Conservation (phyloP, 2,888 invertebrate genomes). For the Cephus runcator region DNA sequence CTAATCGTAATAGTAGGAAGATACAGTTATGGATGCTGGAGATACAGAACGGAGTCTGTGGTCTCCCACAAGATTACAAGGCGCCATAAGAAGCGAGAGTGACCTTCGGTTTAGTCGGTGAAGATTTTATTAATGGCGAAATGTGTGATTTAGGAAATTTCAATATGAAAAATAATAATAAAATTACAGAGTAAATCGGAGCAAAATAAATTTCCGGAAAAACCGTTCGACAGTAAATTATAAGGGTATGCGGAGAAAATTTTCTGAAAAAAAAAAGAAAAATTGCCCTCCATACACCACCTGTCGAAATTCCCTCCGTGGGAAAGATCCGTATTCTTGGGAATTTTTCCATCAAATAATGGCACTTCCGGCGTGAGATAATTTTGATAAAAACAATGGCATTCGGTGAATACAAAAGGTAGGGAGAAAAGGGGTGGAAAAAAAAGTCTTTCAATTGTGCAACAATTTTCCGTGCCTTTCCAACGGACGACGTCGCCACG, state of each 20-base stretch:
- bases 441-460: background rate
- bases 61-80: background rate
- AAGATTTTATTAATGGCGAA: background rate
- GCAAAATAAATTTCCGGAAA: background rate
- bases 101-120: background rate
- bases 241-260: background rate
- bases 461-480: background rate
- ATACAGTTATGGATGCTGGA: background rate
- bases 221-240: background rate
- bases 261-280: background rate
- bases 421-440: background rate
- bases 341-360: background rate
- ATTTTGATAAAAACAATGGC: background rate
- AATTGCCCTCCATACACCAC: background rate
- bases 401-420: background rate
- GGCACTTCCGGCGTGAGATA: background rate
- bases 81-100: background rate
- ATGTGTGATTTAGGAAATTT: background rate
- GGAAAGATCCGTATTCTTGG: background rate
- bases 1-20: background rate
- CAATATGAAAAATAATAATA: background rate
- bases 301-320: background rate
- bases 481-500: background rate
- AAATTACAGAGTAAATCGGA: no score
- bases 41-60: background rate